Base-by-base conservation (phyloP, 2,797 vertebrate genomes). In the Harpagifer antarcticus region DNA sequence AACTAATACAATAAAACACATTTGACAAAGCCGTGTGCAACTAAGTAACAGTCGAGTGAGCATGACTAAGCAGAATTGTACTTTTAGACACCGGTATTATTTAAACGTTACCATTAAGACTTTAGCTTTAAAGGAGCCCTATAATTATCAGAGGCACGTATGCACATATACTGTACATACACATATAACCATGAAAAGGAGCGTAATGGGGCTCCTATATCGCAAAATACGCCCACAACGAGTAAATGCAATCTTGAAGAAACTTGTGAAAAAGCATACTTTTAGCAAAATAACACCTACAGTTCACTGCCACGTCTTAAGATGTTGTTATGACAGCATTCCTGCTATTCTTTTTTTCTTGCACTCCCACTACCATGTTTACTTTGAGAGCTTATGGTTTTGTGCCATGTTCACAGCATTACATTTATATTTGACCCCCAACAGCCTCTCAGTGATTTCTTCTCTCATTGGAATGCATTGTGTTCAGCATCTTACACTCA, bases 231-330 rank as follows among this genome's bases (percentile, higher is more conserved):
- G 19, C 79, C 81, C 72, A 87, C 71, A 50, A 16, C 4, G 37
- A 72, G 49, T 40, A 59, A 83, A 63, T 31, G 52, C 42, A 65
- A 79, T 68, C 72, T 79, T 54, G 43, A 53, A 63, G 44, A 50
- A 57, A 68, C 48, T 20, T 43, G 57, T 58, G 57, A 77, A 60
- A 55, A 78, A 78, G 58, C 33, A 50, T 11, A 48, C 62, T 82
- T 68, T 81, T 56, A 84, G 52, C 55, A 77, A 64, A 66, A 72
- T 56, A 58, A 81, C 80, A 67, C 83, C 79, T 54, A 85, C 17
- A 37, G 55, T 19, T 17, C 83, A 54, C 58, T 16, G 72, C 69
- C 69, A 75, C 68, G 0, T 83, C 74, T 79, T 78, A 44, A 81
- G 81, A 86, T 87, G n/a, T 13, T 14, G 49, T 52, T 70, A 40